Evolutionary conservation across 2,888 invertebrate species (phyloP).

Genomic region (Pocota personata): DNA sequence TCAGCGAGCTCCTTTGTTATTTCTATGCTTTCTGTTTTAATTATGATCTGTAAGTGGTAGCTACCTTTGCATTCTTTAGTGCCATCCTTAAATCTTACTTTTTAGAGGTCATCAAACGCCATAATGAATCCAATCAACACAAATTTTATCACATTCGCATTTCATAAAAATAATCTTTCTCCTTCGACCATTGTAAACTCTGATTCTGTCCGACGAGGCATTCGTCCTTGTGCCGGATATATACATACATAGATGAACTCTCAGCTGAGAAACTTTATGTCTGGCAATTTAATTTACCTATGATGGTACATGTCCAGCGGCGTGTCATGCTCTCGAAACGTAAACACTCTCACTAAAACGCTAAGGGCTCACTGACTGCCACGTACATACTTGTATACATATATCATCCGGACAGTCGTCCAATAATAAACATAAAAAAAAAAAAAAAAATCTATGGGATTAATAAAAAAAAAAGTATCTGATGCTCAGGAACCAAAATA

Average conservation of each 20-base stretch:
- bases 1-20: neutral
- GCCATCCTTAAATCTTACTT: neutral
- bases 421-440: slow-evolving; percentile 24
- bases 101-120: slow-evolving; percentile 31
- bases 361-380: neutral
- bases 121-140: slow-evolving; percentile 35
- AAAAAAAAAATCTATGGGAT: slow-evolving; percentile 22
- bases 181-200: neutral
- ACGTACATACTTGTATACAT: no score
- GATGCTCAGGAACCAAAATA: slow-evolving; percentile 25
- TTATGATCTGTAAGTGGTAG: neutral
- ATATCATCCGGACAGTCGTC: neutral
- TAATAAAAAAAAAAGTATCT: slow-evolving; percentile 3
- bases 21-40: neutral
- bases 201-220: neutral
- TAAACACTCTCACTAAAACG: slow-evolving; percentile 19
- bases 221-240: neutral
- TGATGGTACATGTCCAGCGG: slow-evolving; percentile 1
- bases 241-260: neutral
- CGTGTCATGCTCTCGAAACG: slow-evolving; percentile 8
- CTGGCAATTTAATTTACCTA: slow-evolving; percentile 27
- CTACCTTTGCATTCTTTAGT: neutral
- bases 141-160: slow-evolving; percentile 1
- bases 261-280: neutral
- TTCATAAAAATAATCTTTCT: neutral